A percentile compares a stretch with the other conserved stretches of the same genome.
phyloP scores from a whole-genome alignment of 1,140 invertebrate genomes.

The Solenopsis fugax region DNA sequence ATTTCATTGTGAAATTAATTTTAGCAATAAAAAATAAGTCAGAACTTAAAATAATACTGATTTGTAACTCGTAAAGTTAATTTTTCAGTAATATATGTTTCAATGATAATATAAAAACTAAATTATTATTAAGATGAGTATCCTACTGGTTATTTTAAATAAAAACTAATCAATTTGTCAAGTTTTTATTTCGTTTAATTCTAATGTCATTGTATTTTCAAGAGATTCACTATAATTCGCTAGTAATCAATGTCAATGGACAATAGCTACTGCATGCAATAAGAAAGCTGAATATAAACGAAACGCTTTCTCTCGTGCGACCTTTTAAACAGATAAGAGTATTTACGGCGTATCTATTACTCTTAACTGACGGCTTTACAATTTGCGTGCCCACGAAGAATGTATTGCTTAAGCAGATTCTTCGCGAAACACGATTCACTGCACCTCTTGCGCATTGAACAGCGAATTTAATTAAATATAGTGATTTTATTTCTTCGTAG shows the following conservation, averaged over 20 bases:
- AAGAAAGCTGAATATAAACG: slow-evolving; percentile 22
- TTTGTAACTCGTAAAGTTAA: not conserved
- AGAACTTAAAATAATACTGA: not conserved
- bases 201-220: slow-evolving; percentile 1
- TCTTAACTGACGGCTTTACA: slow-evolving; percentile 27
- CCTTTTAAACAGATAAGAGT: slow-evolving; percentile 47
- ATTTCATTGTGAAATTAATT: not conserved
- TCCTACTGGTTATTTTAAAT: no score
- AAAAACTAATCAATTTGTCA: no score
- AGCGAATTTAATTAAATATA: slow-evolving; percentile 39
- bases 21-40: not conserved
- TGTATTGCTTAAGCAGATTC: slow-evolving; percentile 43
- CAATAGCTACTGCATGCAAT: slow-evolving; percentile 5
- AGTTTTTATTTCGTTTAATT: not conserved
- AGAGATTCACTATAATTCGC: not conserved
- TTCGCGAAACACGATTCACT: slow-evolving; percentile 28
- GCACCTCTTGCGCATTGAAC: slow-evolving; percentile 4
- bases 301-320: slow-evolving; percentile 36
- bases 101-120: no score
- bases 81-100: not conserved
- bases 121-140: no score
- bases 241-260: slow-evolving; percentile 12
- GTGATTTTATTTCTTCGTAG: slow-evolving; percentile 24
- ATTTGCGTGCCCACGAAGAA: slow-evolving; percentile 27
- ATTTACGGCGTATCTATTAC: slow-evolving; percentile 34